Percentiles rank a stretch among this genome's conserved stretches.
Conservation (phyloP, 1,140 invertebrate genomes). For the Wiebesia pumilae region DNA sequence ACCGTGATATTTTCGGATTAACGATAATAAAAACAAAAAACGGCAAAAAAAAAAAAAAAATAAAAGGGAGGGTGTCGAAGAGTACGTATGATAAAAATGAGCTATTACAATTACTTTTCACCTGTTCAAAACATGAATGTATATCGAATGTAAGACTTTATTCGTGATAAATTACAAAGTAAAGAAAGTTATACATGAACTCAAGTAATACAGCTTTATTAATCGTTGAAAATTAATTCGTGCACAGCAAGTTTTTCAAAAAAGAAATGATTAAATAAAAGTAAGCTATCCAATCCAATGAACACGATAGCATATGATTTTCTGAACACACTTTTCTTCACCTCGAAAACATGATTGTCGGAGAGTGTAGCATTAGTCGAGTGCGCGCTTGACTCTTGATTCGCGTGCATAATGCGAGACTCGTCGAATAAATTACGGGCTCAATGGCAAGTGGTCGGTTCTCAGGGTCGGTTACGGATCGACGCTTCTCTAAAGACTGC, state of each 20-base stretch:
- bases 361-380: background rate
- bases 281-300: conserved; percentile 14
- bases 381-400: background rate
- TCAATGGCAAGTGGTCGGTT: background rate
- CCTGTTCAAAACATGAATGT: too few species aligned
- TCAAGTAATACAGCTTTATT: too few species aligned
- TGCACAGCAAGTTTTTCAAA: too few species aligned
- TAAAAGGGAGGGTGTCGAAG: background rate
- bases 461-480: background rate
- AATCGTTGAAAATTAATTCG: too few species aligned
- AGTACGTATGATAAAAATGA: background rate
- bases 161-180: too few species aligned
- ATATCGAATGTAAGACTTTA: too few species aligned
- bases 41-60: too few species aligned
- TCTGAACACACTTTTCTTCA: conserved; percentile 26
- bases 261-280: background rate
- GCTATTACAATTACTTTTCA: background rate
- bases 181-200: too few species aligned
- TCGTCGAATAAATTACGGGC: conserved; percentile 43
- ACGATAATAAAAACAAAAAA: too few species aligned
- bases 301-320: conserved; percentile 4
- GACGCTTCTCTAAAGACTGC: background rate
- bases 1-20: background rate
- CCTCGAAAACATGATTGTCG: conserved; percentile 9
- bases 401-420: conserved; percentile 7